Percentiles rank a stretch among this genome's conserved stretches.
Evolutionary conservation across 2,113 vertebrate species (phyloP).

Genomic region (Notothenia rossii): DNA sequence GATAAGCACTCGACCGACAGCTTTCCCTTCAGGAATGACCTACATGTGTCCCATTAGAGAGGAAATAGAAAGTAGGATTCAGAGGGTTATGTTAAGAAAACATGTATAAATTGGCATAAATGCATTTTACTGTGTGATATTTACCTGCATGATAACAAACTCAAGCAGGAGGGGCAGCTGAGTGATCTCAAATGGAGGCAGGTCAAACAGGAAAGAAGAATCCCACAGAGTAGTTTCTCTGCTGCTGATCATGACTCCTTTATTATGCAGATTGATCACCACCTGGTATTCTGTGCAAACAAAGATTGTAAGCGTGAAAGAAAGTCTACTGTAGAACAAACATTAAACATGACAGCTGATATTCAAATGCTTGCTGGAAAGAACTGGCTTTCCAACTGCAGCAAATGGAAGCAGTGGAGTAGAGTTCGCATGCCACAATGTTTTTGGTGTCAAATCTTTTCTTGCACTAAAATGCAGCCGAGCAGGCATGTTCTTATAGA

Average conservation of each 20-base stretch:
- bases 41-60: constrained; percentile 58
- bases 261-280: constrained; percentile 72
- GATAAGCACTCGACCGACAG: constrained; percentile 75
- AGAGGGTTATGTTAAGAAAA: no score
- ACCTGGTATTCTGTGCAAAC: constrained; percentile 77
- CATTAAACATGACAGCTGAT: neutral
- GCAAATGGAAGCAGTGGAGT: neutral
- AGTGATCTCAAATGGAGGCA: constrained; percentile 78
- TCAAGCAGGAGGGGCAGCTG: constrained; percentile 76
- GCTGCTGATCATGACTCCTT: constrained; percentile 63
- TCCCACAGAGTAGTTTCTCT: constrained; percentile 82
- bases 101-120: neutral
- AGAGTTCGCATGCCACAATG: neutral
- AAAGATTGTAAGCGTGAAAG: neutral
- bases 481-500: neutral
- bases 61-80: neutral
- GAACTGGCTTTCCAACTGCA: neutral
- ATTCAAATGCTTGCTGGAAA: neutral
- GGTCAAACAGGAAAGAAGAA: constrained; percentile 80
- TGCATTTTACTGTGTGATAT: neutral
- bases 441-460: neutral
- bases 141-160: constrained; percentile 80
- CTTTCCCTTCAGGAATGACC: constrained; percentile 52
- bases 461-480: neutral
- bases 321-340: neutral